Conservation (phyloP, 2,888 invertebrate species). For the Xiphydria camelus region DNA sequence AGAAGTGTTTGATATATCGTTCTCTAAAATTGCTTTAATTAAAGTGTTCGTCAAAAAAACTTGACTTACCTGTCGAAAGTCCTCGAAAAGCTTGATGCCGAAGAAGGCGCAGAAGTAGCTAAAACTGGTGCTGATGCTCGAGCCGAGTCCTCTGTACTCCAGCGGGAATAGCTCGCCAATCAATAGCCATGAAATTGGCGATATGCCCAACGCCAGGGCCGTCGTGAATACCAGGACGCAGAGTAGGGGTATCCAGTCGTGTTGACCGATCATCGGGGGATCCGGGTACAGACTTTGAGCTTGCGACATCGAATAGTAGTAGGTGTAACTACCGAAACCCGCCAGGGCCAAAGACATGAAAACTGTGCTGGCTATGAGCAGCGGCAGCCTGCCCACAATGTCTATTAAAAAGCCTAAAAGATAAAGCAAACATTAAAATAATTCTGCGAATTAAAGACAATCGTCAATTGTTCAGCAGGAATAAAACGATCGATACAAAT, state of each 20-base stretch:
- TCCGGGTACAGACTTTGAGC: slow-evolving; percentile 42
- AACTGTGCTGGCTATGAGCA: slow-evolving; percentile 81
- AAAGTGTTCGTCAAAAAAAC: not conserved
- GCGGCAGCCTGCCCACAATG: slow-evolving; percentile 80
- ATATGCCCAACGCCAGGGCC: slow-evolving; percentile 85
- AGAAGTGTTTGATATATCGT: not conserved
- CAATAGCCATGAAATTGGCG: slow-evolving; percentile 84
- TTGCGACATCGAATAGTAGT: slow-evolving; percentile 65
- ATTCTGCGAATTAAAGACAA: not conserved
- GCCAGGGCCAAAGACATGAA: slow-evolving; percentile 86
- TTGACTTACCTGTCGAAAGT: slow-evolving; percentile 66
- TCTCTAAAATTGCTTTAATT: not conserved
- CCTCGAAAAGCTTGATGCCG: slow-evolving; percentile 84
- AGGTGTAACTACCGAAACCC: slow-evolving; percentile 82
- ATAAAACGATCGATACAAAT: too few species aligned
- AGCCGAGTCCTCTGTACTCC: slow-evolving; percentile 83
- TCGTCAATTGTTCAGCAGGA: not conserved
- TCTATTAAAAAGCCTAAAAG: slow-evolving; percentile 73
- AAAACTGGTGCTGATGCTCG: slow-evolving; percentile 83
- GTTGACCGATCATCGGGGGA: slow-evolving; percentile 60
- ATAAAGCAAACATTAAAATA: slow-evolving; percentile 2
- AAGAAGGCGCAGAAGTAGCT: slow-evolving; percentile 86
- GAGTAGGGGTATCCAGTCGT: slow-evolving; percentile 82
- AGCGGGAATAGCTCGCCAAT: slow-evolving; percentile 83
- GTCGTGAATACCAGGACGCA: slow-evolving; percentile 83